Evolutionary conservation across 2,113 vertebrate species (phyloP).

Genomic region (Sphaerodactylus townsendi): DNA sequence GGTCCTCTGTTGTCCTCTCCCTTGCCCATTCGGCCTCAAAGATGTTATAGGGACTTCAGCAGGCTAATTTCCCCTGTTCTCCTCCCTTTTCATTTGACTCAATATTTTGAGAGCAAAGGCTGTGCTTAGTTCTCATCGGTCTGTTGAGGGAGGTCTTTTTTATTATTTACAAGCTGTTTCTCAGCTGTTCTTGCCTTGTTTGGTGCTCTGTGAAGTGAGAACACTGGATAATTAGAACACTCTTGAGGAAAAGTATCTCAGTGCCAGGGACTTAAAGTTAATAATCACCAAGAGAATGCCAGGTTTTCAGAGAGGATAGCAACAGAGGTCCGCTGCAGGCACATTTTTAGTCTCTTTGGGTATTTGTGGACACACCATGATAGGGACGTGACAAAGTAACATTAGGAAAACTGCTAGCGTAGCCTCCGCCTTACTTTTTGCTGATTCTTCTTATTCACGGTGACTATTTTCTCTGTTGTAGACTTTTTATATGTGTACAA

Average conservation of each 20-base stretch:
- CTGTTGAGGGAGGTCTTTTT: no score
- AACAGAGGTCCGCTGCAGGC: neutral
- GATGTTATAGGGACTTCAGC: no score
- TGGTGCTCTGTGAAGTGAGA: neutral
- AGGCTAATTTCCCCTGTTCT: no score
- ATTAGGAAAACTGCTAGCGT: neutral
- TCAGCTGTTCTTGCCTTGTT: neutral
- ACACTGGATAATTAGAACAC: no score
- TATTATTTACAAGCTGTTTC: neutral
- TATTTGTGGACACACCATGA: neutral
- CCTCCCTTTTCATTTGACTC: no score
- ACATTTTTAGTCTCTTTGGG: neutral
- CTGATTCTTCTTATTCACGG: neutral
- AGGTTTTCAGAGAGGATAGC: neutral
- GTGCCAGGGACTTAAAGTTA: no score
- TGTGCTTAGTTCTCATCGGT: no score
- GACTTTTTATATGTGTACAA: neutral
- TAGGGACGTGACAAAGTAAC: neutral
- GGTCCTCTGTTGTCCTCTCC: no score
- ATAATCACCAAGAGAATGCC: neutral
- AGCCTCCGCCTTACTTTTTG: neutral
- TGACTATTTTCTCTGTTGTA: neutral
- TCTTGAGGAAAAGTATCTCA: neutral
- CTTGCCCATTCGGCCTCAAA: no score
- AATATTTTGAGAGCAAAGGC: no score